Conservation (phyloP, 2,113 vertebrate species). For the Pteropus alecto region DNA sequence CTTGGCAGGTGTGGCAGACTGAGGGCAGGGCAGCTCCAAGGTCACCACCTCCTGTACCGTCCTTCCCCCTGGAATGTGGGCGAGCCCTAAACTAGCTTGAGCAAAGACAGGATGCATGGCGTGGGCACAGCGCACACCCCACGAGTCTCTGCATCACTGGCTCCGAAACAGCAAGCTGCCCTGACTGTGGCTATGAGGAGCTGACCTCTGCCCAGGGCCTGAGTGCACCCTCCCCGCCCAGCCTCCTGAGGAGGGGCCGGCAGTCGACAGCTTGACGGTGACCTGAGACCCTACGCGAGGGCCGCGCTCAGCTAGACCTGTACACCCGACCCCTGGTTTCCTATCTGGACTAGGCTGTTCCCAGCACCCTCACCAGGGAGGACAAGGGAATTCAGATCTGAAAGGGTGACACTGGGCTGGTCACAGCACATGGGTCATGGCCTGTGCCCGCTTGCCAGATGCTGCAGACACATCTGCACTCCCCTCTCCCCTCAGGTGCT, state of each 20-base stretch:
- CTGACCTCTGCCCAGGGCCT: neutral
- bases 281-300: neutral
- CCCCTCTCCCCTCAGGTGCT: too few species aligned
- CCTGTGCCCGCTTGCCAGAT: too few species aligned
- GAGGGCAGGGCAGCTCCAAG: neutral
- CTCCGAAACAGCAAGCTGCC: neutral
- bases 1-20: neutral
- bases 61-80: too few species aligned
- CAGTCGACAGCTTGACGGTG: too few species aligned
- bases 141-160: too few species aligned
- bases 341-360: neutral
- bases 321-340: neutral
- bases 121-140: fast-evolving
- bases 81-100: neutral
- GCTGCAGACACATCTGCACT: neutral
- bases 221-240: fast-evolving
- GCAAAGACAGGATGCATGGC: fast-evolving
- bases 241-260: neutral
- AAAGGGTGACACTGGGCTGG: neutral
- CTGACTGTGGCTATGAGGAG: neutral
- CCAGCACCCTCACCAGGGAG: neutral
- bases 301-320: neutral
- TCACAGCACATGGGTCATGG: fast-evolving
- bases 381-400: neutral
- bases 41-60: neutral